Evolutionary conservation across 2,113 vertebrate species (phyloP).

Genomic region (Calonectris borealis): DNA sequence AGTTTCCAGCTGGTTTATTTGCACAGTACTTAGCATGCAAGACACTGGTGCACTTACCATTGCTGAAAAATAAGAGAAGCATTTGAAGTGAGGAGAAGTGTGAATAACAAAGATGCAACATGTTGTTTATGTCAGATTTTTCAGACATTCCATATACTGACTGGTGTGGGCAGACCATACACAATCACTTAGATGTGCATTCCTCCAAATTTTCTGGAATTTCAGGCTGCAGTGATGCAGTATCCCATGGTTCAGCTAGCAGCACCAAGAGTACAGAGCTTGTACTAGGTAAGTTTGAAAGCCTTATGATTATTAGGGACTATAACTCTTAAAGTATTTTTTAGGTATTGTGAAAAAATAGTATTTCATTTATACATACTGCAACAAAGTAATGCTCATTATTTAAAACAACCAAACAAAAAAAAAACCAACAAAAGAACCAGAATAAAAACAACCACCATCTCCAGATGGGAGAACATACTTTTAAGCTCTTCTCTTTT

Average conservation of each 20-base stretch:
- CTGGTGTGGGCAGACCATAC: conserved; percentile 89
- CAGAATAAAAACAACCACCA: neutral
- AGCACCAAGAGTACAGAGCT: conserved; percentile 91
- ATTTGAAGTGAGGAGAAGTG: neutral
- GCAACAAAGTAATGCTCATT: neutral
- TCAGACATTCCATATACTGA: conserved; percentile 89
- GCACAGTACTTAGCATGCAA: neutral
- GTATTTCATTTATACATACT: neutral
- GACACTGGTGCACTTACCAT: too few relatives aligned
- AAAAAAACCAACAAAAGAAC: neutral
- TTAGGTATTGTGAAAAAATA: neutral
- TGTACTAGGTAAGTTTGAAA: conserved; percentile 82
- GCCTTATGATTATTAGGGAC: neutral
- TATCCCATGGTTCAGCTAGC: conserved; percentile 89
- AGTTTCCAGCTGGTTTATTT: neutral
- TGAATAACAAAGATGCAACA: neutral
- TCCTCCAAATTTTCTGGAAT: conserved; percentile 94
- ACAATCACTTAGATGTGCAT: conserved; percentile 92
- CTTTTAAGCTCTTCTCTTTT: neutral
- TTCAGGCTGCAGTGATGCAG: conserved; percentile 93
- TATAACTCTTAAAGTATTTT: neutral
- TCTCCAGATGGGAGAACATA: neutral
- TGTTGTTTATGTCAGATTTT: conserved; percentile 80
- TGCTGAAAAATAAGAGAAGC: neutral
- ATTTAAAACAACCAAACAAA: neutral